Percentiles rank a stretch among this genome's conserved stretches.
Conservation (phyloP, 2,113 vertebrate genomes). For the Spea bombifrons region DNA sequence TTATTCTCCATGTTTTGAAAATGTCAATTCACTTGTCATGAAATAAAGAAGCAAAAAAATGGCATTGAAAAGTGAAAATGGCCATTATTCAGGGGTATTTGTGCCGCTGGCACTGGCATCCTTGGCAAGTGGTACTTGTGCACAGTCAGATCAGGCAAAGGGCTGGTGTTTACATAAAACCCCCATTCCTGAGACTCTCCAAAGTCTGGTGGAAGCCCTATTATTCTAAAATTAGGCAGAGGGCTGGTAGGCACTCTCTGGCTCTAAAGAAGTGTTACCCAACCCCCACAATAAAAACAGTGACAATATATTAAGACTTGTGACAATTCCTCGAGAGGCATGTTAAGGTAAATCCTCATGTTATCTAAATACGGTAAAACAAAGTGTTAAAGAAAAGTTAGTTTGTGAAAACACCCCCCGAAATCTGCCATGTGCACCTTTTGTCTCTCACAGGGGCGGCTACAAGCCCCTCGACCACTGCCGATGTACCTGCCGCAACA, state of each 20-base stretch:
- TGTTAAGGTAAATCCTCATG: neutral
- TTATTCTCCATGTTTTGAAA: too few relatives aligned
- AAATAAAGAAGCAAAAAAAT: neutral
- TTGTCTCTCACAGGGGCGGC: neutral
- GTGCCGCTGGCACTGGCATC: too few relatives aligned
- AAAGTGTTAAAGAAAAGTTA: conserved; percentile 1
- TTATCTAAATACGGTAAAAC: neutral
- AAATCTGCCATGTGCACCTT: neutral
- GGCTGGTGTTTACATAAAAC: too few relatives aligned
- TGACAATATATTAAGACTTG: neutral
- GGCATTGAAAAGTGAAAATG: neutral
- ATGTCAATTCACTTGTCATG: neutral
- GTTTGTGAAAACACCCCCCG: neutral
- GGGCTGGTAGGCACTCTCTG: conserved; percentile 26
- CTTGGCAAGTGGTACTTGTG: too few relatives aligned
- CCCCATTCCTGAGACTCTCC: neutral
- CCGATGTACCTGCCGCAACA: too few relatives aligned
- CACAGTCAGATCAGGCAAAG: neutral
- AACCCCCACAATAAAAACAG: neutral
- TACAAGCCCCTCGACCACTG: neutral
- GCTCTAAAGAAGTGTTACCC: neutral
- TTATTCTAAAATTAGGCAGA: neutral
- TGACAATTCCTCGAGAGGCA: conserved; percentile 2
- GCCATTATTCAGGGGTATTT: neutral
- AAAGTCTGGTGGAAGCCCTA: neutral